Percentiles rank a stretch among this genome's conserved stretches.
phyloP scores from a whole-genome alignment of 2,888 invertebrate genomes.

The Amphipoea lucens region DNA sequence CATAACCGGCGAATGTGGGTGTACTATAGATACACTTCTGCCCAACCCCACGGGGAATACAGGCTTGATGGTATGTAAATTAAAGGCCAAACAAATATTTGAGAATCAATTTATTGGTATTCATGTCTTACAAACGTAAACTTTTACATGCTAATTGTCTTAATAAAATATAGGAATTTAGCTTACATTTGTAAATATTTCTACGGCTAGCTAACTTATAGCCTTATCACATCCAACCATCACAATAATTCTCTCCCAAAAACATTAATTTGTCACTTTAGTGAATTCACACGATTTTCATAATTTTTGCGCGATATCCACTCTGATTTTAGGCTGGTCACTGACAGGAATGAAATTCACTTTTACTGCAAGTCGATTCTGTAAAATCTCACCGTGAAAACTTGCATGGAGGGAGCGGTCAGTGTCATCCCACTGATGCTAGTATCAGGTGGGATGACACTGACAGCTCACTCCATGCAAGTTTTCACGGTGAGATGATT shows the following conservation, averaged over 20 bases:
- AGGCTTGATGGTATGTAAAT: not conserved
- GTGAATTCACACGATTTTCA: constrained; percentile 46
- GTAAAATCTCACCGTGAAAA: no score
- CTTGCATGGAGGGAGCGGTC: no score
- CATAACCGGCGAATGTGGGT: not conserved
- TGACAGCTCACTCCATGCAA: no score
- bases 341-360: constrained; percentile 26
- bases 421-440: no score
- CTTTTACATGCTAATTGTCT: constrained; percentile 76
- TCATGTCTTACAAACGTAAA: constrained; percentile 83
- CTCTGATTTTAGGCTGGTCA: constrained; percentile 39
- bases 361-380: not conserved
- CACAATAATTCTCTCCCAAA: constrained; percentile 74
- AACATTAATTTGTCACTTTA: constrained; percentile 64
- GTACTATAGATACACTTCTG: not conserved
- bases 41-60: no score
- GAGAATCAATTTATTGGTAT: constrained; percentile 79
- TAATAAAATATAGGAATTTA: constrained; percentile 89
- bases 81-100: constrained; percentile 40
- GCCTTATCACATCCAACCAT: constrained; percentile 88
- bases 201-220: constrained; percentile 73
- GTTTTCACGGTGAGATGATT: no score
- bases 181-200: constrained; percentile 76
- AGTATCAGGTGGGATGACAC: no score
- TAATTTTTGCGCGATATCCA: constrained; percentile 45